Conservation (phyloP, 1,140 invertebrate genomes). For the Drosophila mayri region DNA sequence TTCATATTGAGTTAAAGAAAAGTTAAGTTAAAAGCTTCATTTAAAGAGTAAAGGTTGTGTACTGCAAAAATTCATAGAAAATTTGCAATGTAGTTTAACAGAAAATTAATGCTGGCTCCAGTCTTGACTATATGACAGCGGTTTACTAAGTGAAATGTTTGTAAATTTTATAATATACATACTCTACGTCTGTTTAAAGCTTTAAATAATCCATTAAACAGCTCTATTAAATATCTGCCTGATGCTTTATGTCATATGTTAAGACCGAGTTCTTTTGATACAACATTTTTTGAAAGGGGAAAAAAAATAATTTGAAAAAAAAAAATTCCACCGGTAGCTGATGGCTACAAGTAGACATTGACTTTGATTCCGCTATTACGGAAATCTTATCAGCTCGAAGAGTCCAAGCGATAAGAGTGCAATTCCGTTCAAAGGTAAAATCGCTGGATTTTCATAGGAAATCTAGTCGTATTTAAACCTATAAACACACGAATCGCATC, state of each 20-base stretch:
- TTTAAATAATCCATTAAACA: neutral
- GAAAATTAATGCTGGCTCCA: no score
- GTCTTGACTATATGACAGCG: no score
- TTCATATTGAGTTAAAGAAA: neutral
- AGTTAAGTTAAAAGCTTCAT: neutral
- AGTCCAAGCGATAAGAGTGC: conserved; percentile 62
- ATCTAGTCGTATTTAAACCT: conserved; percentile 7
- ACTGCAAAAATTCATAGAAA: no score
- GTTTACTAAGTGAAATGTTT: neutral
- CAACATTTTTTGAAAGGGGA: neutral
- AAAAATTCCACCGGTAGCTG: conserved; percentile 37
- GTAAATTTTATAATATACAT: neutral
- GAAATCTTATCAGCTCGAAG: conserved; percentile 59
- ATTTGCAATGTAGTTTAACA: no score
- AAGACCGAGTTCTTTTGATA: conserved; percentile 4
- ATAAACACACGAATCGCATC: conserved; percentile 30
- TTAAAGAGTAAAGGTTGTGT: no score
- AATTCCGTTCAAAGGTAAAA: conserved; percentile 48
- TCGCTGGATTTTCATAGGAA: conserved; percentile 24
- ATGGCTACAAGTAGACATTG: conserved; percentile 43
- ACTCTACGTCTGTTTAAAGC: neutral
- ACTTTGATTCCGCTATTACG: conserved; percentile 57
- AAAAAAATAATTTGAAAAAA: conserved; percentile 9
- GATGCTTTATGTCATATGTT: neutral
- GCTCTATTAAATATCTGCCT: neutral